These are phyloP conservation scores for Chionis minor DNA, from an alignment of 2,113 vertebrate species.

Conservation along the genomic window DNA sequence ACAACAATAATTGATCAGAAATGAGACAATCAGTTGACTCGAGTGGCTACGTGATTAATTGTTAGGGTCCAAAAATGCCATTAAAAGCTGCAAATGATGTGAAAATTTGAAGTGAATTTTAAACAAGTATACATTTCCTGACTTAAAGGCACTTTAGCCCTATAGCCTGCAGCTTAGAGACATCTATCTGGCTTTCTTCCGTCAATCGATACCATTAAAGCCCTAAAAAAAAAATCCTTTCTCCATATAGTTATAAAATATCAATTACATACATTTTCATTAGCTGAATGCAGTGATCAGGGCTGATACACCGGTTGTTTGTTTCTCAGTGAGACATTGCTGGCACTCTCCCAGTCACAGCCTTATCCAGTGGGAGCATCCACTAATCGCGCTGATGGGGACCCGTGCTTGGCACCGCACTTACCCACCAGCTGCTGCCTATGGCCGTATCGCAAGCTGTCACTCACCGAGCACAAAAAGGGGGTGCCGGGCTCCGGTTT, in stretches of 20 bases:
- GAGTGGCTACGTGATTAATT: slow-evolving; percentile 1
- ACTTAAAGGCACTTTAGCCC: slow-evolving; percentile 57
- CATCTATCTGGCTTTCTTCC: slow-evolving; percentile 65
- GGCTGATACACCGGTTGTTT: slow-evolving; percentile 60
- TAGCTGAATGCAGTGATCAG: slow-evolving; percentile 72
- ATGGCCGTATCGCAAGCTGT: fast-evolving
- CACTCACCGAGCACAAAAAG: not conserved
- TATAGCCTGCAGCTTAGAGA: slow-evolving; percentile 29
- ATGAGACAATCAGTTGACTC: slow-evolving; percentile 15
- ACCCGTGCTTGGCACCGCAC: fast-evolving
- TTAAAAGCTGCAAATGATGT: slow-evolving; percentile 68
- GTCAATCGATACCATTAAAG: slow-evolving; percentile 75
- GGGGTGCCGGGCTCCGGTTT: not conserved
- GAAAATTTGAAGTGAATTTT: slow-evolving; percentile 70
- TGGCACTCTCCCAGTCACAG: slow-evolving; percentile 49
- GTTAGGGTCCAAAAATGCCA: slow-evolving; percentile 22
- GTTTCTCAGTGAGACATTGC: slow-evolving; percentile 50
- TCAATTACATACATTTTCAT: slow-evolving; percentile 81
- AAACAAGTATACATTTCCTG: slow-evolving; percentile 61
- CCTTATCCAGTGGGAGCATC: slow-evolving; percentile 21
- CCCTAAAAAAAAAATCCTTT: slow-evolving; percentile 55
- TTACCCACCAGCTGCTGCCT: not conserved
- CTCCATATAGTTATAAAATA: slow-evolving; percentile 77
- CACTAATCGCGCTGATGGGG: not conserved
- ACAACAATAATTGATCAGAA: slow-evolving; percentile 54